A percentile compares a stretch with the other conserved stretches of the same genome.
Evolutionary conservation across 1,140 invertebrate genomes (phyloP).

Genomic region (Bilobella aurantiaca): DNA sequence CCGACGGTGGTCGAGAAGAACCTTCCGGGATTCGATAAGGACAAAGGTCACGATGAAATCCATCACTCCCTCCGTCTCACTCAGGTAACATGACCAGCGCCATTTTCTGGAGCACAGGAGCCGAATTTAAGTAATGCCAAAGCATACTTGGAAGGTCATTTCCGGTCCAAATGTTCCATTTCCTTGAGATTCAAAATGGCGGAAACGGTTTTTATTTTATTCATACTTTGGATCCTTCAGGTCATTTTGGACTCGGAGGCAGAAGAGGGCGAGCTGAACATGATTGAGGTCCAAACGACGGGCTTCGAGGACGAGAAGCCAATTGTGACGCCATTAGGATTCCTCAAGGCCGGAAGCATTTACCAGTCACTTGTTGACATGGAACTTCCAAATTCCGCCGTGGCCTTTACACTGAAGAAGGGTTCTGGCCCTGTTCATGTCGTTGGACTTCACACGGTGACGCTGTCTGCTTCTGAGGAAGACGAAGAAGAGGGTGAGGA

Average conservation of each 20-base stretch:
- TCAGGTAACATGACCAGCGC: too few species aligned
- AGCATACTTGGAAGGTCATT: too few species aligned
- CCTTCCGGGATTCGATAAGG: too few species aligned
- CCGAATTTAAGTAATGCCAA: too few species aligned
- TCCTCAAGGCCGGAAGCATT: background rate
- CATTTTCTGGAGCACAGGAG: too few species aligned
- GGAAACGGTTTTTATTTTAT: too few species aligned
- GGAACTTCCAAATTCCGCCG: background rate
- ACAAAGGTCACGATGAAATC: too few species aligned
- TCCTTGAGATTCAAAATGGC: too few species aligned
- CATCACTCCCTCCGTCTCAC: too few species aligned
- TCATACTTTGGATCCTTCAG: too few species aligned
- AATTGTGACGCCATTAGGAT: slow-evolving; percentile 5
- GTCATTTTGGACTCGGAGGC: too few species aligned
- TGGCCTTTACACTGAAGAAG: slow-evolving; percentile 5
- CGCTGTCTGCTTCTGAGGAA: background rate
- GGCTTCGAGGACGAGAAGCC: background rate
- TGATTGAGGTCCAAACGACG: background rate
- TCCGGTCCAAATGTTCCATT: too few species aligned
- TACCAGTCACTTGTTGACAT: slow-evolving; percentile 1
- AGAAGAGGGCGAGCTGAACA: background rate
- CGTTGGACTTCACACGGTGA: slow-evolving; percentile 9
- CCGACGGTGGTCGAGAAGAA: background rate
- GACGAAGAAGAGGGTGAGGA: slow-evolving; percentile 17
- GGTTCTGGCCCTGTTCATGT: slow-evolving; percentile 18